Base-by-base conservation (phyloP, 64 coral and sea anemone genomes). In the Astreopora myriophthalma region DNA sequence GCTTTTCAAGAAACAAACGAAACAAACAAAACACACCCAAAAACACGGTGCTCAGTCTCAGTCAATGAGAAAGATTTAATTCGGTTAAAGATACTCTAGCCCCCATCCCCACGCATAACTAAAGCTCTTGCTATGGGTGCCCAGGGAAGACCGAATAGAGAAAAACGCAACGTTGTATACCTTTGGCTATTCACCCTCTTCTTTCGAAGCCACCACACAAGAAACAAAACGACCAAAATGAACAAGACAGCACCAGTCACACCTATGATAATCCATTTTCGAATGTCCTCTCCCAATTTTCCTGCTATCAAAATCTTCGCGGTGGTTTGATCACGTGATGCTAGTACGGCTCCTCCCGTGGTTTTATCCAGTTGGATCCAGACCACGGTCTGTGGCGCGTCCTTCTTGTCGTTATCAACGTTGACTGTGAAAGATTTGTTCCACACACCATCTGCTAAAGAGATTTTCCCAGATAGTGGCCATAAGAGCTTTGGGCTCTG, bases 341-440 rank as follows among this genome's bases (percentile, higher is more conserved):
- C 95, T 9, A 96, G 81, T 19, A 96, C 60, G 0, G 95, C 95
- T 2, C 95, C 95, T 11, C 92, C 92, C 1, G 71, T 86, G 5
- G 95, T 84, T 29, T 69, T 85, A 16, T 68, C 55, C 19, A 77
- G 36, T 73, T 26, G 72, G 16, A 87, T 24, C 73, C 75, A 94
- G 38, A 80, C 36, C 5, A 71, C 61, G 14, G 73, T 68, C 52
- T 96, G 71, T 16, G 11, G 77, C 3, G 87, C 69, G 46, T 87
- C 48, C 12, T 35, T 68, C 30, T 96, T 83, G 58, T 77, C 84
- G 16, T 58, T 85, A 24, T 73, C 81, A 8, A 96, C 38, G 32
- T 80, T 90, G 24, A 96, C 31, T 22, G 62, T 22, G 6, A 94
- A 23, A 26, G 95, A 86, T 14, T 80, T 76, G n/a, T 94, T 96